Evolutionary conservation across 2,113 vertebrate genomes (phyloP).

Genomic region (Hepsetus odoe): DNA sequence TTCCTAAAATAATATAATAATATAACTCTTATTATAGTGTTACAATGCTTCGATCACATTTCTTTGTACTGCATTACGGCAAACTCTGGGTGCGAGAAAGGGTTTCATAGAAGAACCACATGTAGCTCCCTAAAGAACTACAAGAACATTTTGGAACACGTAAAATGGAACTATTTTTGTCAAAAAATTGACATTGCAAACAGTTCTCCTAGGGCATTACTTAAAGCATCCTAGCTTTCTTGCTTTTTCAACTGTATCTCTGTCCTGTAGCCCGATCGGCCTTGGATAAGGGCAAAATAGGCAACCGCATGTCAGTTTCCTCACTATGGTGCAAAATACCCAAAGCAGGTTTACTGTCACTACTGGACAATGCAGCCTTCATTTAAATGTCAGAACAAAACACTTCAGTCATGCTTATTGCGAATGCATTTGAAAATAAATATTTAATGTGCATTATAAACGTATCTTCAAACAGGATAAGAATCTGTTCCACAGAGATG

Average conservation of each 20-base stretch:
- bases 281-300: conserved; percentile 47
- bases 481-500: neutral
- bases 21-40: too few species aligned
- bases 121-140: too few species aligned
- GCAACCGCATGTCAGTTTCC: conserved; percentile 52
- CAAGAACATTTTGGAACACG: too few species aligned
- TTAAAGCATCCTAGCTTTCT: conserved; percentile 26
- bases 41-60: too few species aligned
- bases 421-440: neutral
- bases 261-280: conserved; percentile 36
- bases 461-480: neutral
- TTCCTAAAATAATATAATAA: too few species aligned
- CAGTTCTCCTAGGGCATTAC: too few species aligned
- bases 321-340: conserved; percentile 46
- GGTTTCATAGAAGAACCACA: too few species aligned
- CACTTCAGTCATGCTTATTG: neutral
- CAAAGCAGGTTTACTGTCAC: conserved; percentile 6
- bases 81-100: too few species aligned
- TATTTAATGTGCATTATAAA: too few species aligned
- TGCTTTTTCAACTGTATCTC: conserved; percentile 25
- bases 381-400: conserved; percentile 8
- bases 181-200: too few species aligned
- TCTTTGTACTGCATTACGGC: too few species aligned
- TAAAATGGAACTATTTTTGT: too few species aligned
- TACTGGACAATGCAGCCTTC: conserved; percentile 1